Conservation (phyloP, 2,797 vertebrate species). For the Cynopterus sphinx region DNA sequence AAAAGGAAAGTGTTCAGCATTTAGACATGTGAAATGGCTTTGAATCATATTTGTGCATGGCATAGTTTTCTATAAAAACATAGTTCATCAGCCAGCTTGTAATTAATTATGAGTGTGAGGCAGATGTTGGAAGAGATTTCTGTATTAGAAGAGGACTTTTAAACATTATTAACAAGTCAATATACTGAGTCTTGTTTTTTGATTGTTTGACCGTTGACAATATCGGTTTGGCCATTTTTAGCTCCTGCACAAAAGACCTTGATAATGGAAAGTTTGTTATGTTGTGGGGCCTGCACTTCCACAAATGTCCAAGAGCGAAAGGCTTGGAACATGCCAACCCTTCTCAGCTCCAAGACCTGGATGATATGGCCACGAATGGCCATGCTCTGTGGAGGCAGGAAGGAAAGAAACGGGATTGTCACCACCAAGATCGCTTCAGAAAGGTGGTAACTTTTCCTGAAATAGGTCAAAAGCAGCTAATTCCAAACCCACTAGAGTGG, state of each 20-base stretch:
- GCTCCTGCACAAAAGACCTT: neutral
- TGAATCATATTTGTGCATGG: neutral
- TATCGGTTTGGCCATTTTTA: neutral
- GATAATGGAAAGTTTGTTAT: neutral
- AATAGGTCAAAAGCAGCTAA: neutral
- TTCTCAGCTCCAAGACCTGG: neutral
- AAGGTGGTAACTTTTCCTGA: neutral
- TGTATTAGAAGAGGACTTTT: neutral
- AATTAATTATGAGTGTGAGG: neutral
- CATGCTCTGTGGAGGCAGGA: neutral
- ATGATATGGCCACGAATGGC: neutral
- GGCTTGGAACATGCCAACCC: neutral
- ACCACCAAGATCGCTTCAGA: neutral
- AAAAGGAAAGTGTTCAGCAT: neutral
- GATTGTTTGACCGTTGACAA: neutral
- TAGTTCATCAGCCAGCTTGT: neutral
- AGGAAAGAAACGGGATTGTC: neutral
- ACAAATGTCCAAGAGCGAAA: neutral
- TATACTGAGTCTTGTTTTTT: neutral
- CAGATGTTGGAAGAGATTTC: neutral
- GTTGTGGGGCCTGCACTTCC: neutral
- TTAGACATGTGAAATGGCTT: neutral
- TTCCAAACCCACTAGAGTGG: constrained; percentile 6
- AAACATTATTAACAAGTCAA: neutral
- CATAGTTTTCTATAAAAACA: neutral